Base-by-base conservation (phyloP, 2,113 vertebrate genomes). In the Malurus elegans region DNA sequence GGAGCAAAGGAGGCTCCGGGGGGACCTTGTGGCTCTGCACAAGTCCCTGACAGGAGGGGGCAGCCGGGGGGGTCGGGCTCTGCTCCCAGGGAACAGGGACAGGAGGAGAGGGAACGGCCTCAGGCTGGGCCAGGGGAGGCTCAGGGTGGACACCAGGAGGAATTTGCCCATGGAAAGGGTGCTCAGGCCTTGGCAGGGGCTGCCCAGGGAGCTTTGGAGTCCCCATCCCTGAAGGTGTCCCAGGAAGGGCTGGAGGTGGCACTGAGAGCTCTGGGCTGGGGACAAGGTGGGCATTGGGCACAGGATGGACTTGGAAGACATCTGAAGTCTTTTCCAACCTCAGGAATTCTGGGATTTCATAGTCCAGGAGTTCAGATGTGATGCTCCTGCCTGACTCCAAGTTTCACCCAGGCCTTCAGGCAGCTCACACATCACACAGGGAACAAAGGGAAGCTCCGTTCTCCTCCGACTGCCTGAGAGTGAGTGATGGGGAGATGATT, bases 401-500 rank as follows among this genome's bases (percentile, higher is more conserved):
- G 13, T 40, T 34, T 21, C 29, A 8, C 42, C 88, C 18, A 0
- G 6, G 44, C 36, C 67, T 78, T 58, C 38, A 70, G 1, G 3
- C 45, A 62, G 45, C 50, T 93, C 64, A 28, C 47, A 36, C n/a
- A 36, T 66, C n/a, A 19, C 53, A 45, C n/a, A 10, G 2, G 29
- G 51, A 80, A 82, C 29, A 42, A 16, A 64, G 85, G 26, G 47
- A 72, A 67, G 34, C 57, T 69, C 34, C 8, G 1, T 78, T 95
- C 51, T 91, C 29, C 87, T 78, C 80, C 53, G 69, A 12, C 48
- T 47, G 53, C 74, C 53, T 65, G 60, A 75, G 82, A 34, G 34
- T 93, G 89, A 90, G 60, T 96, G 93, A 91, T 94, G 74, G 40
- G 42, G 85, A 91, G 72, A 72, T 50, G 75, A 95, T 93, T 93